Percentiles rank a stretch among this genome's conserved stretches.
These are phyloP conservation scores for Heliconius hewitsoni DNA, from an alignment of 1,140 invertebrate species.

Conservation along the genomic window DNA sequence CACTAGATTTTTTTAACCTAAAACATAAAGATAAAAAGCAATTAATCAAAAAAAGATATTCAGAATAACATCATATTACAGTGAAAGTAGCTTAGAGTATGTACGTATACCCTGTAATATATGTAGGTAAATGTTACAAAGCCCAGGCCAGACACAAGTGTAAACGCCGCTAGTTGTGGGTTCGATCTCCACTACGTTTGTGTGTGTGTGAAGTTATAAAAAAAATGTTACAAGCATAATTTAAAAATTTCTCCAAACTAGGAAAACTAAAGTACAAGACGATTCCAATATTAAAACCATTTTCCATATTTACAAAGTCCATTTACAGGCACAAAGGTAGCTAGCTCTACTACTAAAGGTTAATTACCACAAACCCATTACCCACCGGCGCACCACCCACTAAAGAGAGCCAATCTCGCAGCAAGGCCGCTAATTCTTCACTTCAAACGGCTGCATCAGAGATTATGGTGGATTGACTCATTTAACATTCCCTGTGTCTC, in stretches of 20 bases:
- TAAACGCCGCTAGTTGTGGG: no score
- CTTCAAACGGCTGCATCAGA: conserved; percentile 42
- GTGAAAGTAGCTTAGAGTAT: no score
- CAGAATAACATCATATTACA: no score
- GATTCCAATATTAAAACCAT: conserved; percentile 12
- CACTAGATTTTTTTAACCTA: no score
- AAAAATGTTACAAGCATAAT: background rate
- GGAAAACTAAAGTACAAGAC: background rate
- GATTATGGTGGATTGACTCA: conserved; percentile 67
- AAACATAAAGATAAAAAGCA: background rate
- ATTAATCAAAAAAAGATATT: background rate
- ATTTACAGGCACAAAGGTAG: conserved; percentile 25
- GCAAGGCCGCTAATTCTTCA: conserved; percentile 22
- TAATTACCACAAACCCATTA: conserved; percentile 28
- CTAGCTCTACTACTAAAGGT: background rate
- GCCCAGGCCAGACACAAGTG: no score
- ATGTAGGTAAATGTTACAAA: no score
- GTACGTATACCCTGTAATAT: no score
- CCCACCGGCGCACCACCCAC: conserved; percentile 8
- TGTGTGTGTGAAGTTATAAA: no score
- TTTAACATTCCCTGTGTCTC: conserved; percentile 69
- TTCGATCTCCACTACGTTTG: no score
- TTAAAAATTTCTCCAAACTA: background rate
- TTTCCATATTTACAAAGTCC: conserved; percentile 19
- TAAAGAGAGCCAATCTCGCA: conserved; percentile 33